Conservation (phyloP, 2,113 vertebrate genomes). For the Mormoops blainvillei region DNA sequence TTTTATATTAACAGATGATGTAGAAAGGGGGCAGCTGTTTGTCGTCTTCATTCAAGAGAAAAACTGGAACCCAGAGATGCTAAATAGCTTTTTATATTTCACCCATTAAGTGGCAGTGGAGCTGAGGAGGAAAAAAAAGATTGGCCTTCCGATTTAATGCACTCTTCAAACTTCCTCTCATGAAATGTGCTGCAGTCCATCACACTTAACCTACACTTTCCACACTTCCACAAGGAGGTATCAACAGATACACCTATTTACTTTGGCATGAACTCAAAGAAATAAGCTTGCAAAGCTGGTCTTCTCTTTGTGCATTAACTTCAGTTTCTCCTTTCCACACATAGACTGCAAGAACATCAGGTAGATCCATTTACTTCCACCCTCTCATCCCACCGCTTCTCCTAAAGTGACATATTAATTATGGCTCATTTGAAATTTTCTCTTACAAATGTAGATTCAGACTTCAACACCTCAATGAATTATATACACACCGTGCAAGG, state of each 20-base stretch:
- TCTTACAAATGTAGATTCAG: slow-evolving; percentile 63
- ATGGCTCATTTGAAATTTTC: slow-evolving; percentile 67
- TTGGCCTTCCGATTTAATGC: not conserved
- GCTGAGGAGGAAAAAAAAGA: not conserved
- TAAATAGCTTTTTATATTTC: slow-evolving; percentile 3
- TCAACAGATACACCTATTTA: slow-evolving; percentile 63
- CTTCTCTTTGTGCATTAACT: slow-evolving; percentile 47
- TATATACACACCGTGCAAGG: slow-evolving; percentile 50
- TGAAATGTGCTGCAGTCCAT: slow-evolving; percentile 32
- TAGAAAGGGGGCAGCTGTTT: not conserved
- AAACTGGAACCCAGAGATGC: not conserved
- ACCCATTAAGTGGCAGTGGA: not conserved
- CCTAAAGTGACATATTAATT: slow-evolving; percentile 71
- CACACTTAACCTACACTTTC: slow-evolving; percentile 64
- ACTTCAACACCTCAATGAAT: slow-evolving; percentile 73
- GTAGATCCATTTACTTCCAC: slow-evolving; percentile 60
- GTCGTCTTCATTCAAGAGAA: slow-evolving; percentile 28
- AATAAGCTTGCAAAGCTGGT: slow-evolving; percentile 45
- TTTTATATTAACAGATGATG: not conserved
- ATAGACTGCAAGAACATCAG: slow-evolving; percentile 56
- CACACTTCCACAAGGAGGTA: slow-evolving; percentile 60
- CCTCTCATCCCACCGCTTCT: slow-evolving; percentile 51
- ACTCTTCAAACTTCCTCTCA: slow-evolving; percentile 30
- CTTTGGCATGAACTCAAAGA: slow-evolving; percentile 61
- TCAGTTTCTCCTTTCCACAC: slow-evolving; percentile 55